Evolutionary conservation across 2,113 vertebrate genomes (phyloP), one percentile per base, ranked within the genome.

Genomic region (Lethenteron reissneri): DNA sequence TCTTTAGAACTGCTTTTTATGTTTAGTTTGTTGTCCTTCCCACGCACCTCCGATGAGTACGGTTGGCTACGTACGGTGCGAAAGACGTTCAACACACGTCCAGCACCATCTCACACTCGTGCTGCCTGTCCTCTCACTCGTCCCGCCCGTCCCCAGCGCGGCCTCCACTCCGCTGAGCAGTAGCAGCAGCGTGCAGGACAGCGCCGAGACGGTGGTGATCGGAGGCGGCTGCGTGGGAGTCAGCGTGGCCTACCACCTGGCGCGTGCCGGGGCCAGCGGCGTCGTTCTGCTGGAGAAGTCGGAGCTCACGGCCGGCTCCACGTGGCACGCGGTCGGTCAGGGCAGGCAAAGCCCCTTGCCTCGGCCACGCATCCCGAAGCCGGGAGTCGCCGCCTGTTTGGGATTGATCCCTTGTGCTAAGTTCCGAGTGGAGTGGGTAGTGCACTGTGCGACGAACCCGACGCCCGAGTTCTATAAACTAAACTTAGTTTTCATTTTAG

Each of bases 261-360:
- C 90, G 78, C 97, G 94, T 79, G 84, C 81, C 3, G 94, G 91
- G 60, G 82, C 91, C 86, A 91, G 85, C 75, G 87, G 94, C 58
- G 89, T 99, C 74, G 82, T 96, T 71, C 83, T 99, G 56, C 80
- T 99, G 74, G 92, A 99, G 82, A 97, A 95, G 78, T 86, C 89
- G 1, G 91, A 97, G 76, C 86, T 96, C 77, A 99, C 94, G 2
- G 90, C 92, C 70, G 94, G 94, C 73, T 97, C 91, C 74, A 99
- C 92, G 19, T 97, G 91, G 92, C 94, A 99, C 3, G 92, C 94
- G 79, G 94, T 99, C 41, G 41, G 41, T 41, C 41, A 41, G 41
- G 41, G 41, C 41, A 41, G 41, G 41, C 41, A 41, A 6, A 41
- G 41, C 41, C 41, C 41, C 41, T 41, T 41, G 5, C 41, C 41